These are phyloP conservation scores for Colletes gigas DNA, from an alignment of 1,140 invertebrate genomes.

Conservation along the genomic window DNA sequence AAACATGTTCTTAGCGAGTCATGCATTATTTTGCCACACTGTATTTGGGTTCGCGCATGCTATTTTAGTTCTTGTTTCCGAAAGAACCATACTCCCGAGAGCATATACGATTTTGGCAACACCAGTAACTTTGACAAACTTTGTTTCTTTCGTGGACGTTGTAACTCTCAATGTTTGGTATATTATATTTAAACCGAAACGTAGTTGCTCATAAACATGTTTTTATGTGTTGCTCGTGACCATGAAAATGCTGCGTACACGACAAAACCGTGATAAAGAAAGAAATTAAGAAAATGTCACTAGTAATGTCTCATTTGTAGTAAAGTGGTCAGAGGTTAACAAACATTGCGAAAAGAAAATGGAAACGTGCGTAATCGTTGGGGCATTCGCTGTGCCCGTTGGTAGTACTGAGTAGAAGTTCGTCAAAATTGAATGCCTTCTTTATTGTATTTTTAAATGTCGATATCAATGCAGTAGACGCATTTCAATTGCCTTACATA, in stretches of 20 bases:
- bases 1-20: slow-evolving; percentile 19
- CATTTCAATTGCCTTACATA: slow-evolving; percentile 41
- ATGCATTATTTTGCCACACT: slow-evolving; percentile 61
- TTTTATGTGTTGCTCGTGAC: slow-evolving; percentile 45
- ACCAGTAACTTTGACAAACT: slow-evolving; percentile 37
- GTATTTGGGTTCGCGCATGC: slow-evolving; percentile 60
- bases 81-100: slow-evolving; percentile 43
- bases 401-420: slow-evolving; percentile 33
- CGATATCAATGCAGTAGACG: slow-evolving; percentile 24
- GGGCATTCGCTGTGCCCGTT: slow-evolving; percentile 42
- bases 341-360: slow-evolving; percentile 40
- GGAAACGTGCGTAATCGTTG: slow-evolving; percentile 34
- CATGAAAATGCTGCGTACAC: slow-evolving; percentile 51
- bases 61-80: slow-evolving; percentile 47
- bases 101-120: slow-evolving; percentile 43
- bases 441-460: slow-evolving; percentile 31
- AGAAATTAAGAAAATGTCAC: slow-evolving; percentile 27
- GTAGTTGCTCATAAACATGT: slow-evolving; percentile 45
- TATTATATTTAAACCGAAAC: slow-evolving; percentile 30
- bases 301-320: slow-evolving; percentile 4
- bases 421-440: slow-evolving; percentile 27
- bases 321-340: slow-evolving; percentile 33
- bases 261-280: slow-evolving; percentile 22
- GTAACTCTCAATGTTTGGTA: slow-evolving; percentile 42
- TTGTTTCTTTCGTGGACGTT: slow-evolving; percentile 45